Evolutionary conservation across 2,797 vertebrate species (phyloP).

Genomic region (Onychomys arenicola): DNA sequence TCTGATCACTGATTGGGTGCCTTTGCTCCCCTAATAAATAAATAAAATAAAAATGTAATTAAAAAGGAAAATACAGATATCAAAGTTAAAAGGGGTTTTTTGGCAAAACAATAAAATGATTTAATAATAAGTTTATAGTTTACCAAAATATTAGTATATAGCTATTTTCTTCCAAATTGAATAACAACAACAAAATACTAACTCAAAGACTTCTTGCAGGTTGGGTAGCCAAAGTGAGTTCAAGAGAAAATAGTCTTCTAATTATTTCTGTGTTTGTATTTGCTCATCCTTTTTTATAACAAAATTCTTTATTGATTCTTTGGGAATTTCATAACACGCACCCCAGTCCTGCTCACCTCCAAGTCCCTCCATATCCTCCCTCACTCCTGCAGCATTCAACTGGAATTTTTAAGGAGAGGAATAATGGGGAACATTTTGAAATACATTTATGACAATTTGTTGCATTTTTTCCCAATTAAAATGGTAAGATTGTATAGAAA

Average conservation of each 20-base stretch:
- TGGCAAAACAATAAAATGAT: constrained; percentile 12
- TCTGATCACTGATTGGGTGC: not conserved
- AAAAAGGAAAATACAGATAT: not conserved
- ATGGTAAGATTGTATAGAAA: constrained; percentile 82
- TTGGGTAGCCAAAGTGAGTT: constrained; percentile 76
- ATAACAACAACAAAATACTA: constrained; percentile 48
- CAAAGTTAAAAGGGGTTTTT: constrained; percentile 4
- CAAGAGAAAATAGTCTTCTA: constrained; percentile 76
- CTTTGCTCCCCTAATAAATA: not conserved
- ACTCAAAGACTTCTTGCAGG: constrained; percentile 74
- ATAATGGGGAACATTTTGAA: constrained; percentile 80
- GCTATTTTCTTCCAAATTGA: constrained; percentile 44
- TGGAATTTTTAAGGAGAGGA: constrained; percentile 68
- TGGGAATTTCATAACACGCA: not conserved
- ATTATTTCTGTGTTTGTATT: constrained; percentile 82
- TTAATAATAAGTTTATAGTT: not conserved
- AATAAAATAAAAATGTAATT: constrained; percentile 35
- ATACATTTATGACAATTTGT: constrained; percentile 81
- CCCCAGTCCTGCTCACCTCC: not conserved
- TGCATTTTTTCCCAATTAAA: constrained; percentile 82
- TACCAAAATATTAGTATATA: constrained; percentile 23
- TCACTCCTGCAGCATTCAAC: not conserved
- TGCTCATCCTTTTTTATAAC: constrained; percentile 72
- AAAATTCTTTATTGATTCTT: not conserved
- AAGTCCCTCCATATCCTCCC: not conserved